Evolutionary conservation across 2,888 invertebrate species (phyloP).

Genomic region (Zootermopsis nevadensis): DNA sequence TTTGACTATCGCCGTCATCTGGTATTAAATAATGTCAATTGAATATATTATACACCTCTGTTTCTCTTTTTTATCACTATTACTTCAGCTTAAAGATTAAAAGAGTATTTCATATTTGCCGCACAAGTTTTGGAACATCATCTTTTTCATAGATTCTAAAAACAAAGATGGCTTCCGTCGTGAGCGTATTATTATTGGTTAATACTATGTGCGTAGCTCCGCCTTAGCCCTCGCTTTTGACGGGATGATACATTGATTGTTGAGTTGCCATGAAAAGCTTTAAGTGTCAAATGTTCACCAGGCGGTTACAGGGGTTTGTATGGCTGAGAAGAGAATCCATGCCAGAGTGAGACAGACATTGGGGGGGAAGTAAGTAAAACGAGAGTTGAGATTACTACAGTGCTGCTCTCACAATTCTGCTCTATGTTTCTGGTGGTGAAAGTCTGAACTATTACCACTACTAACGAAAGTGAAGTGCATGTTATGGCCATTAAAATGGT

Average conservation of each 20-base stretch:
- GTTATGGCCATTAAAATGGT: conserved; percentile 44
- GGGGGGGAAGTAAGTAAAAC: conserved; percentile 51
- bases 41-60: neutral
- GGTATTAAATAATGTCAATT: neutral
- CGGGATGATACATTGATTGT: conserved; percentile 70
- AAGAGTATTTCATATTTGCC: conserved; percentile 27
- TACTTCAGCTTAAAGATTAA: neutral
- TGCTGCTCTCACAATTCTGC: conserved; percentile 29
- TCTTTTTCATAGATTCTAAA: conserved; percentile 43
- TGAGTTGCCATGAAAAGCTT: conserved; percentile 54
- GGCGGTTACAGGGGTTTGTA: conserved; percentile 32
- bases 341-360: conserved; percentile 29
- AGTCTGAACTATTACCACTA: conserved; percentile 36
- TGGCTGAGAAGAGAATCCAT: conserved; percentile 24
- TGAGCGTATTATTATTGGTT: conserved; percentile 71
- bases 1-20: too few species aligned
- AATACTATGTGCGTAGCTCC: conserved; percentile 68
- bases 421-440: conserved; percentile 29
- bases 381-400: conserved; percentile 14
- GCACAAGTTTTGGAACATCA: conserved; percentile 39
- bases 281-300: conserved; percentile 54
- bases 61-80: neutral
- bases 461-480: conserved; percentile 28
- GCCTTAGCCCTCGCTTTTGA: conserved; percentile 70
- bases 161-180: conserved; percentile 68